phyloP scores from a whole-genome alignment of 2,797 vertebrate genomes.

The Sebastes goodei region DNA sequence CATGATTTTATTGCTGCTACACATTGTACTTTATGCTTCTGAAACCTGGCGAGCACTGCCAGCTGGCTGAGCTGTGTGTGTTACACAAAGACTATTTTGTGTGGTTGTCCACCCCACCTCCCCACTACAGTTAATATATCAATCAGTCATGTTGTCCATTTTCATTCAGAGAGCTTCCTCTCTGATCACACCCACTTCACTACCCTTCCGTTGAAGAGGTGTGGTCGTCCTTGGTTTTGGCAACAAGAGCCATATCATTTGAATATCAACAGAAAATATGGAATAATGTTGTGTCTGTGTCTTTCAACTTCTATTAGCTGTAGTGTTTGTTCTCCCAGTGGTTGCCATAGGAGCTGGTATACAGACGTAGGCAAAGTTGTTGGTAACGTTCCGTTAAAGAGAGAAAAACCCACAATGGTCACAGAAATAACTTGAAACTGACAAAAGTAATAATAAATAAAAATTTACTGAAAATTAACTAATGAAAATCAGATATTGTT shows the following conservation, averaged over 20 bases:
- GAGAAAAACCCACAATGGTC: no score
- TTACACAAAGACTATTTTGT: no score
- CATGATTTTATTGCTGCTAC: slow-evolving; percentile 22
- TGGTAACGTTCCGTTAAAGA: no score
- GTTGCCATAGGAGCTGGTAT: neutral
- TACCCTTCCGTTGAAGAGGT: neutral
- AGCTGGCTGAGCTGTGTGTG: neutral
- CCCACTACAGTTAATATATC: neutral
- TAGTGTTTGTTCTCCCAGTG: neutral
- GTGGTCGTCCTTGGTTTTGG: neutral
- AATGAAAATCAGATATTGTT: no score
- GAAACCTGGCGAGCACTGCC: slow-evolving; percentile 4
- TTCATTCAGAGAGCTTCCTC: neutral
- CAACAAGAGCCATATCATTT: neutral
- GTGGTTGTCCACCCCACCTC: neutral
- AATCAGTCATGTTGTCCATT: neutral
- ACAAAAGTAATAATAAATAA: no score
- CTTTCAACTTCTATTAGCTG: neutral
- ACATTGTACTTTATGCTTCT: slow-evolving; percentile 12
- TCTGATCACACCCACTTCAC: neutral
- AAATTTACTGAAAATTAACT: no score
- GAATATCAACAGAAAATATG: neutral
- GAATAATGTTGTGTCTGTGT: neutral
- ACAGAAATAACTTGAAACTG: no score
- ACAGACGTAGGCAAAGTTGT: no score